Evolutionary conservation across 2,888 invertebrate species (phyloP), one percentile per base, ranked within the genome.

Genomic region (Stomorhina lunata): DNA sequence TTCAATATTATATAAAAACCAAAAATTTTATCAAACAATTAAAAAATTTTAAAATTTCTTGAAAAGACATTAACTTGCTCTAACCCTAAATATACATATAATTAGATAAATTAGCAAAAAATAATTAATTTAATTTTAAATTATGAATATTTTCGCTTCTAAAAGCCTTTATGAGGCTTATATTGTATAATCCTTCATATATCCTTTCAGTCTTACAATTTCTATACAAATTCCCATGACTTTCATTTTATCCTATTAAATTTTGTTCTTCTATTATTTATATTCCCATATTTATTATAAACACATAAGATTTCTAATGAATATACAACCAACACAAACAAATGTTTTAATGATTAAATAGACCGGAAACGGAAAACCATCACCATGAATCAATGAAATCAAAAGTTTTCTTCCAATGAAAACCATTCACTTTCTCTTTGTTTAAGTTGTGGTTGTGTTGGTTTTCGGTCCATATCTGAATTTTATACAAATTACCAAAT

Each of bases 321-420:
- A 20, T n/a, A n/a, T 32, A 48, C n/a, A n/a, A n/a, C n/a, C n/a
- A n/a, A n/a, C n/a, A n/a, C n/a, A n/a, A n/a, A n/a, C n/a, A n/a
- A n/a, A 48, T 22, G 25, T 55, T 17, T 50, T 69, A 32, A 32
- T 71, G 29, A 65, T 22, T 76, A 40, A 75, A 43, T 55, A 69
- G 40, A 80, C 65, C 79, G 76, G 79, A 81, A 84, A 65, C 61
- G 76, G 50, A 84, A 84, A 77, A 53, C 69, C 50, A 78, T 71
- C 71, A 75, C 7, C 65, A 75, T 45, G 59, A 82, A 77, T 82
- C 76, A 48, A 57, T 57, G 66, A 66, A 75, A 80, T 59, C 79
- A 77, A 77, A 84, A 84, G 81, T 71, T 80, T 66, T 50, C n/a
- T n/a, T 15, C 25, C 32, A 65, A 75, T 71, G 25, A 71, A 71